Conservation (phyloP, 2,113 vertebrate genomes). For the Phalacrocorax brasilianus region DNA sequence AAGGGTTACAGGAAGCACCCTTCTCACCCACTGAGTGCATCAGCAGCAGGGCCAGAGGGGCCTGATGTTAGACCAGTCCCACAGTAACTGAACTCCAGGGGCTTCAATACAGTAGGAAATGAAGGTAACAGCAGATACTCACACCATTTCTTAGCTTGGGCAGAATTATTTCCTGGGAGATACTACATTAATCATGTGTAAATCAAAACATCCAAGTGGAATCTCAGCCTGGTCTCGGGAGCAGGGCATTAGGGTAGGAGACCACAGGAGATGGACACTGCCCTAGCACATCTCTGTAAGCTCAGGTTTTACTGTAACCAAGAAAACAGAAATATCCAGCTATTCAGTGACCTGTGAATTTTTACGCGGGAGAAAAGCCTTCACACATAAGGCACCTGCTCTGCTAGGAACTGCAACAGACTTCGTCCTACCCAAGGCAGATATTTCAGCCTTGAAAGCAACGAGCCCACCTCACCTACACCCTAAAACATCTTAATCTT, state of each 20-base stretch:
- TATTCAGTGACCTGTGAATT: not conserved
- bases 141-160: not conserved
- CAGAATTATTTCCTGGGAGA: not conserved
- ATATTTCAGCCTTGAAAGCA: not conserved
- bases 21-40: not conserved
- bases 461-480: not conserved
- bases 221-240: not conserved
- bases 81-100: not conserved
- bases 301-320: not conserved
- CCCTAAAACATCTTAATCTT: not conserved
- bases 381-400: not conserved
- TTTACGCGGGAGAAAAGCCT: not conserved
- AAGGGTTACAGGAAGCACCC: accelerated
- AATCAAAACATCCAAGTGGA: not conserved
- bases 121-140: not conserved
- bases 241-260: not conserved
- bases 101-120: not conserved
- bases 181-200: accelerated
- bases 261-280: not conserved
- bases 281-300: not conserved
- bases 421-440: not conserved
- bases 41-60: accelerated
- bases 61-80: not conserved
- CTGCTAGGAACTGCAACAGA: not conserved
- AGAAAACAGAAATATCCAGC: not conserved